A percentile compares a stretch with the other conserved stretches of the same genome.
These are phyloP conservation scores for Caenorhabditis afra DNA, from an alignment of 2,888 invertebrate species.

Conservation along the genomic window DNA sequence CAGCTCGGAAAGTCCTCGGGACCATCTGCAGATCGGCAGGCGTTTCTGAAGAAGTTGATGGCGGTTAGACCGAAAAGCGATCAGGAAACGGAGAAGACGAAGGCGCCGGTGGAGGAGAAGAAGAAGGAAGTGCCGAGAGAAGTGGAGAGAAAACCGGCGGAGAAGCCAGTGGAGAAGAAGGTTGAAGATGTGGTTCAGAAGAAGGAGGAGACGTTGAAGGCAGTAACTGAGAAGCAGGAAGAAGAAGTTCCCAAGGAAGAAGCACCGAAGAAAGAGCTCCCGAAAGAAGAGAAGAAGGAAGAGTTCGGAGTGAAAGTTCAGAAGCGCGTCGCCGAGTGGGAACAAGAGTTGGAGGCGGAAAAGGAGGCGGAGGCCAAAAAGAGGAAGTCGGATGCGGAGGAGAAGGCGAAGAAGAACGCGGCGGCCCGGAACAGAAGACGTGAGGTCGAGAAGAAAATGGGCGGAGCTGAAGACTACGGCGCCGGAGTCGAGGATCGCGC, in stretches of 20 bases:
- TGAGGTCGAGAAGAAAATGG: conserved; percentile 46
- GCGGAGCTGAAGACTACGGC: conserved; percentile 60
- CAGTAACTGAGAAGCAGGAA: conserved; percentile 4
- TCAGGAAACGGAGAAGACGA: conserved; percentile 28
- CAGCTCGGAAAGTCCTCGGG: conserved; percentile 28
- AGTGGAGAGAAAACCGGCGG: conserved; percentile 5
- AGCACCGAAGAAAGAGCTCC: neutral
- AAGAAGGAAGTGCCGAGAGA: conserved; percentile 6
- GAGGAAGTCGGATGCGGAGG: conserved; percentile 25
- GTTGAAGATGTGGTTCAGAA: neutral
- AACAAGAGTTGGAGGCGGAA: conserved; percentile 49
- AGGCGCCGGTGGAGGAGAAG: conserved; percentile 10
- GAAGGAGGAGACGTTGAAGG: conserved; percentile 6
- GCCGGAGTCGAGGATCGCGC: conserved; percentile 62
- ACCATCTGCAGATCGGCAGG: conserved; percentile 46
- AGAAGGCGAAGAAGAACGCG: conserved; percentile 40
- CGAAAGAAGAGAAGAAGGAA: conserved; percentile 32
- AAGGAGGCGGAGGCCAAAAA: conserved; percentile 43
- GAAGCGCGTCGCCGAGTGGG: conserved; percentile 55
- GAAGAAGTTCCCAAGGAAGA: neutral
- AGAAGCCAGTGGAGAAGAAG: conserved; percentile 19
- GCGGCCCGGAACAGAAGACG: conserved; percentile 21
- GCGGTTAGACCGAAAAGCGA: conserved; percentile 32
- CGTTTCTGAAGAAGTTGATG: conserved; percentile 67
- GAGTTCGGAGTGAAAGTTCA: conserved; percentile 37